Conservation (phyloP, 1,140 invertebrate genomes). For the Drosophila busckii region DNA sequence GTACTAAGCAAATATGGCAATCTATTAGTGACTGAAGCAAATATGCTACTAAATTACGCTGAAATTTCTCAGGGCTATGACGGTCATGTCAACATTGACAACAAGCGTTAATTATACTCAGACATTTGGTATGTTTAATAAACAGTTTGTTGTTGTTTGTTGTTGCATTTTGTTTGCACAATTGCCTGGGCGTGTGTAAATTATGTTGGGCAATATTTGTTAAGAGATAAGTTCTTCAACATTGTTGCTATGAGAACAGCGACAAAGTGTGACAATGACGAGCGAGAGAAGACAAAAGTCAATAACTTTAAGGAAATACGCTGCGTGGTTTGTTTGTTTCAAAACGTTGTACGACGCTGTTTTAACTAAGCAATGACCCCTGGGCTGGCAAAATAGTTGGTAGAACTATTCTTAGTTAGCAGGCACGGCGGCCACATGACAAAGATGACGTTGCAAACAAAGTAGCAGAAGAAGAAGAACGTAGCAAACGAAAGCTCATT, state of each 20-base stretch:
- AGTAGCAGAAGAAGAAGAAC: conserved; percentile 39
- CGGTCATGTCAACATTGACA: conserved; percentile 22
- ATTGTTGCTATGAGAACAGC: conserved; percentile 34
- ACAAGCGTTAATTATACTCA: conserved; percentile 62
- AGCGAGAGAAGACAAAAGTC: conserved; percentile 12
- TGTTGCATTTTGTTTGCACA: conserved; percentile 70
- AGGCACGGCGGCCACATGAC: too few relatives aligned
- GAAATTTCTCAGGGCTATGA: conserved; percentile 53
- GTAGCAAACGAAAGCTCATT: conserved; percentile 70
- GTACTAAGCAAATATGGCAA: conserved; percentile 15
- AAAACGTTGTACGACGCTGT: too few relatives aligned
- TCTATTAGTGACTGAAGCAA: conserved; percentile 19
- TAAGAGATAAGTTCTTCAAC: conserved; percentile 56
- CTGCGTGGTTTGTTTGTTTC: too few relatives aligned
- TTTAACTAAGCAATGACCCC: conserved; percentile 62
- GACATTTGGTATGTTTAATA: conserved; percentile 41
- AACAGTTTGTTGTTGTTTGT: conserved; percentile 18
- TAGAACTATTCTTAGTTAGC: too few relatives aligned
- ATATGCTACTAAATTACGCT: conserved; percentile 72
- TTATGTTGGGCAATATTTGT: conserved; percentile 71
- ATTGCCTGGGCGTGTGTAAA: conserved; percentile 62
- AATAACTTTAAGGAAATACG: background rate
- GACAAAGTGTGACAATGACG: conserved; percentile 29
- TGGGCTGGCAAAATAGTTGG: conserved; percentile 30
- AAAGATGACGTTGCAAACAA: conserved; percentile 70